A percentile compares a stretch with the other conserved stretches of the same genome.
These are phyloP conservation scores for Heteromyza rotundicornis DNA, from an alignment of 2,888 invertebrate species.

Conservation along the genomic window DNA sequence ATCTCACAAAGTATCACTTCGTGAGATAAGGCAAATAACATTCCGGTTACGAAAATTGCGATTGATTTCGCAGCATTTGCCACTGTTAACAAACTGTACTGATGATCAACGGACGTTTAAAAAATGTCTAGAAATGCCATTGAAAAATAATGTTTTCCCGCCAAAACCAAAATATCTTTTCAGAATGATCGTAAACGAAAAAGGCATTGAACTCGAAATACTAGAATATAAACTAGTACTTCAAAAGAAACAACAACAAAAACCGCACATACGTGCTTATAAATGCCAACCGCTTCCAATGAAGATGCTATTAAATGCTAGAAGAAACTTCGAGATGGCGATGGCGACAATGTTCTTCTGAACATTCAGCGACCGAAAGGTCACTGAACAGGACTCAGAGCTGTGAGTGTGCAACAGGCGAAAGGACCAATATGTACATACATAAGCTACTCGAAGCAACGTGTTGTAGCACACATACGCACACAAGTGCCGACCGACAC, in stretches of 20 bases:
- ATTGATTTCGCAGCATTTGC: no score
- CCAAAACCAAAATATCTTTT: background rate
- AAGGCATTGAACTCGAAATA: background rate
- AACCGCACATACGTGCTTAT: background rate
- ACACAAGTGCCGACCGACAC: background rate
- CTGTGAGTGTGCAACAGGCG: no score
- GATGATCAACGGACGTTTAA: background rate
- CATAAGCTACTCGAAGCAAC: background rate
- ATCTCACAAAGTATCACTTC: no score
- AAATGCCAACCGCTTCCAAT: no score
- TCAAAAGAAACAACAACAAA: no score
- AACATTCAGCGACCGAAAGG: background rate
- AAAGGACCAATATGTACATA: background rate
- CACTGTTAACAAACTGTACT: no score
- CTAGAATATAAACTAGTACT: no score
- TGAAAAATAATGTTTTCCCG: background rate
- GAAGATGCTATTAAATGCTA: no score
- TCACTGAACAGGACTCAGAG: conserved; percentile 3
- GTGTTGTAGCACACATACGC: background rate
- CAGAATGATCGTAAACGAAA: background rate
- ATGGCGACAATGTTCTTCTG: no score
- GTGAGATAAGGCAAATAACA: no score
- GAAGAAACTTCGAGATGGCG: no score
- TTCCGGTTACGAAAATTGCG: no score
- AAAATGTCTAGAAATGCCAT: background rate